phyloP scores from a whole-genome alignment of 2,888 invertebrate species.

The Oasisia sp. region DNA sequence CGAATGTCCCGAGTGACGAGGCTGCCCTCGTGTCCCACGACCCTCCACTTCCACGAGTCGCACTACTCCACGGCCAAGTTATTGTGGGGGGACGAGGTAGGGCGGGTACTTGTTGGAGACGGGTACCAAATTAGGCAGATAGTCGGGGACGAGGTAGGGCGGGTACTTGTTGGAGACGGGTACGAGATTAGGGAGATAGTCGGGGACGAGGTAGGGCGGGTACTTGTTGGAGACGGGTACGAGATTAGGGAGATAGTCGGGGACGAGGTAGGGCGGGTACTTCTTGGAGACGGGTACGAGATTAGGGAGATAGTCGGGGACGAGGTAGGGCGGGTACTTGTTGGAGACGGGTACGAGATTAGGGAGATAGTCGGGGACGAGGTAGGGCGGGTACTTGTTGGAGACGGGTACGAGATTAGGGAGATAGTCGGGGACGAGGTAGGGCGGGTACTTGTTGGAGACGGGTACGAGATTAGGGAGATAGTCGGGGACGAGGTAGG shows the following conservation, averaged over 20 bases:
- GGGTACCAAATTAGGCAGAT: not conserved
- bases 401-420: not conserved
- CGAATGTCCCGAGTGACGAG: conserved; percentile 70
- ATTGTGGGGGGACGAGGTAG: not conserved
- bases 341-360: not conserved
- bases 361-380: not conserved
- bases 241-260: not conserved
- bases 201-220: not conserved
- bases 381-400: not conserved
- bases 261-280: not conserved
- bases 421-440: not conserved
- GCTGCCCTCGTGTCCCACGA: conserved; percentile 71
- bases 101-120: not conserved
- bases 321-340: not conserved
- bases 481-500: not conserved
- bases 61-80: not conserved
- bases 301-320: not conserved
- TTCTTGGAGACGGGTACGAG: not conserved
- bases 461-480: not conserved
- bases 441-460: no score
- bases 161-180: no score
- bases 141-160: not conserved
- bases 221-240: no score
- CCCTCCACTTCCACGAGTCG: conserved; percentile 69
- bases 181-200: not conserved